Percentiles rank a stretch among this genome's conserved stretches.
These are phyloP conservation scores for Acanthurus leucopareius DNA, from an alignment of 2,797 vertebrate genomes.

Conservation along the genomic window DNA sequence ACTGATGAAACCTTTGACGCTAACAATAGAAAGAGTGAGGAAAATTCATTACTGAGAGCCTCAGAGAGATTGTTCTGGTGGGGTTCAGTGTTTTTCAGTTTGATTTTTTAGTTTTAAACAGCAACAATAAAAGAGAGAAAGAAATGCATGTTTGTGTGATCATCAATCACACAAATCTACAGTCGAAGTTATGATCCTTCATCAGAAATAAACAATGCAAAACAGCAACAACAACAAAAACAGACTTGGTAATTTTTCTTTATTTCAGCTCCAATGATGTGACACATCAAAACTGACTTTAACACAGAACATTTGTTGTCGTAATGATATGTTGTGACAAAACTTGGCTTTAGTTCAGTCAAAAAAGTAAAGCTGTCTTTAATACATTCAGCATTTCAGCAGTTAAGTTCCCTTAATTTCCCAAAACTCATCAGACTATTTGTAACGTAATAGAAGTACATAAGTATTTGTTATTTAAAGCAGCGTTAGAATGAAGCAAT, in stretches of 20 bases:
- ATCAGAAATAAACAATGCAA: background rate
- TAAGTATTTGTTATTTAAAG: background rate
- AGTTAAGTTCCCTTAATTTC: constrained; percentile 25
- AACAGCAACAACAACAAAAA: background rate
- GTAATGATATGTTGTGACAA: background rate
- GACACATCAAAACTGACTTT: background rate
- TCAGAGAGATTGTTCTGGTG: too few relatives aligned
- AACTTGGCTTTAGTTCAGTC: background rate
- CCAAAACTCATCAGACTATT: background rate
- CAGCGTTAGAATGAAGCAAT: constrained; percentile 12
- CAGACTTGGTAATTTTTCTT: constrained; percentile 29
- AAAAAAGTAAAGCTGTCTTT: constrained; percentile 19
- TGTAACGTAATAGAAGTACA: background rate
- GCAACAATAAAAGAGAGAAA: too few relatives aligned
- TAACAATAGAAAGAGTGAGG: too few relatives aligned
- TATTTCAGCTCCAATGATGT: constrained; percentile 25
- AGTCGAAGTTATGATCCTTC: too few relatives aligned
- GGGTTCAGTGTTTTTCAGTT: too few relatives aligned
- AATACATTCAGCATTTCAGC: constrained; percentile 13
- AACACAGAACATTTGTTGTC: background rate
- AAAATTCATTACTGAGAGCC: too few relatives aligned
- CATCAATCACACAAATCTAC: too few relatives aligned
- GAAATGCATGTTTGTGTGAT: too few relatives aligned
- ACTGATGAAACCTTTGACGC: too few relatives aligned
- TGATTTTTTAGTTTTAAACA: too few relatives aligned